Evolutionary conservation across 2,888 invertebrate genomes (phyloP), one percentile per base, ranked within the genome.

Genomic region (Eueremaeus valkanovi): DNA sequence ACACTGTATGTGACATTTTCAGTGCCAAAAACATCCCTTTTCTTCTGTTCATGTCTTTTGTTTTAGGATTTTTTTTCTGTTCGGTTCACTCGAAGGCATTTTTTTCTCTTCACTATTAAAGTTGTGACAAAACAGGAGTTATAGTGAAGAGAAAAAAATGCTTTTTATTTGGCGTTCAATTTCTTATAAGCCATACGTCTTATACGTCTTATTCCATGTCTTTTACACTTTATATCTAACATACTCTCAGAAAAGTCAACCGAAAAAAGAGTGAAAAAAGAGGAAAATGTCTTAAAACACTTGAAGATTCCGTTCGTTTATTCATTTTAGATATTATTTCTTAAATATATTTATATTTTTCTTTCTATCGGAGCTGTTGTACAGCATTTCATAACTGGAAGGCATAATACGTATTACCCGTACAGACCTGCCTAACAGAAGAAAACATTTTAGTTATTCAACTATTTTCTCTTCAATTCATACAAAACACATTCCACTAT

Each of bases 391-490:
- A 58, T 58, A 58, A 58, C 58, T 58, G 58, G 21, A 58, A 24
- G 58, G 58, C 58, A 58, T 55, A 27, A 27, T 24, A 55, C 18
- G 16, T 45, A 45, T 58, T 58, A 58, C 58, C 24, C 29, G 21
- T 29, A 58, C 24, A 58, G 31, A 58, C 9, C 24, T 24, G 27
- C 24, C 3, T 55, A 27, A 55, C 27, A 24, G 9, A 11, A 55
- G 40, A 55, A 58, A 58, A 58, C 58, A 58, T 58, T 58, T 58
- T 58, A 29, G 29, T 27, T 29, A 58, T 58, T 58, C 58, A 58
- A 29, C 29, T 13, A 16, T 29, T 58, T 58, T 31, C 1, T 31
- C 1, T 58, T 31, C 9, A n/a, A n/a, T n/a, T n/a, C n/a, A n/a
- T n/a, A n/a, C n/a, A n/a, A n/a, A n/a, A n/a, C n/a, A n/a, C n/a